Evolutionary conservation across 2,113 vertebrate species (phyloP).

Genomic region (Mungos mungo): DNA sequence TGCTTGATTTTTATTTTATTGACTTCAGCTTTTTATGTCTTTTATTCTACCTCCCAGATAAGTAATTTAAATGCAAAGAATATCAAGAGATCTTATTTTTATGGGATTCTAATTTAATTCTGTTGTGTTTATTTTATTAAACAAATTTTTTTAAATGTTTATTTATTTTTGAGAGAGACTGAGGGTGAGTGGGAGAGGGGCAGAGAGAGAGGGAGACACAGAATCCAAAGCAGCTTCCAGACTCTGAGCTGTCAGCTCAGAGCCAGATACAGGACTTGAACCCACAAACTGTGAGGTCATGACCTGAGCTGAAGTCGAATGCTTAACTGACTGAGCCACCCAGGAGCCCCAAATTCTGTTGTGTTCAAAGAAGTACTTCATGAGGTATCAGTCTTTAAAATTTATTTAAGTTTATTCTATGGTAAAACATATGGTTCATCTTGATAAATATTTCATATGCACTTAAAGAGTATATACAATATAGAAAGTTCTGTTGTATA

Average conservation of each 20-base stretch:
- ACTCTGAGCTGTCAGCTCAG: no score
- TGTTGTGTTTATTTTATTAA: background rate
- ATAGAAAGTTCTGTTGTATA: background rate
- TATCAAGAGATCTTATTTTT: background rate
- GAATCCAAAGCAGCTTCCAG: no score
- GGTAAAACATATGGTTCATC: background rate
- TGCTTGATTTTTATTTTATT: background rate
- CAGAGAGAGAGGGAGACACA: no score
- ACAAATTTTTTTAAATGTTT: no score
- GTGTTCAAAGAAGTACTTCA: background rate
- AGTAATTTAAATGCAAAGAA: background rate
- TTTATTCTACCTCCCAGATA: background rate
- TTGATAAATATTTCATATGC: background rate
- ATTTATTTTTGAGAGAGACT: no score
- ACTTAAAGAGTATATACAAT: background rate
- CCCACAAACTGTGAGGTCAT: no score
- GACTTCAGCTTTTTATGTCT: background rate
- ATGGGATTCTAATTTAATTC: background rate
- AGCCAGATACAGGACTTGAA: no score
- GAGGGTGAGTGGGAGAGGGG: no score
- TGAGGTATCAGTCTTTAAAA: background rate
- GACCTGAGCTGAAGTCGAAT: no score
- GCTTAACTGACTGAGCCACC: no score
- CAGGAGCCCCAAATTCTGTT: background rate
- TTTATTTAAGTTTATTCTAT: background rate